These are phyloP conservation scores for Porites rus DNA, from an alignment of 92 coral and sea anemone genomes.

Conservation along the genomic window DNA sequence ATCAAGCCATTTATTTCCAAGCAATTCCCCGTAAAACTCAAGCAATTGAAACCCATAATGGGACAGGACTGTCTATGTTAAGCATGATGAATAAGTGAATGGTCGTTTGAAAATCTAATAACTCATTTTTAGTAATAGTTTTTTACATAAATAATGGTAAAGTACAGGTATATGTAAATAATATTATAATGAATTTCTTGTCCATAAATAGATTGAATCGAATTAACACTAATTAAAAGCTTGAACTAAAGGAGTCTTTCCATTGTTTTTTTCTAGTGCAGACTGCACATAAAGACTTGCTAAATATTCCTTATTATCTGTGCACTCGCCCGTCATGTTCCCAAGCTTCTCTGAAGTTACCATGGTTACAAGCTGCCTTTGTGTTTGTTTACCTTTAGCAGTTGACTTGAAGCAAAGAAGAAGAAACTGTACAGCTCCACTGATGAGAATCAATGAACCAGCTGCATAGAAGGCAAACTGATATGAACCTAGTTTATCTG, in stretches of 20 bases:
- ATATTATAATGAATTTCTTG: not conserved
- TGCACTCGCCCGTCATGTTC: not conserved
- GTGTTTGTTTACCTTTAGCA: not conserved
- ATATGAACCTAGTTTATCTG: slow-evolving; percentile 52
- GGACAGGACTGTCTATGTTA: too few species aligned
- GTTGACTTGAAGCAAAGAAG: slow-evolving; percentile 24
- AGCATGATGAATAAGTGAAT: too few species aligned
- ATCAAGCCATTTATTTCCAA: too few species aligned
- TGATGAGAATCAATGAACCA: slow-evolving; percentile 36
- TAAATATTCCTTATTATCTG: slow-evolving; percentile 13
- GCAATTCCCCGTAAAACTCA: too few species aligned
- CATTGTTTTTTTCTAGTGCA: not conserved
- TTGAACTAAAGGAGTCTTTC: slow-evolving; percentile 10
- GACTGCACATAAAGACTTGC: slow-evolving; percentile 22
- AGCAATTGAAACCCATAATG: too few species aligned
- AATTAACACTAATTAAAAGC: not conserved
- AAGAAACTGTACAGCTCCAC: slow-evolving; percentile 34
- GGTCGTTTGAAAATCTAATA: too few species aligned
- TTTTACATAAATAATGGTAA: too few species aligned
- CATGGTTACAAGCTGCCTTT: not conserved
- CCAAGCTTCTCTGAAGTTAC: not conserved
- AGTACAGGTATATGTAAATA: too few species aligned
- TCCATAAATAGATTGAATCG: not conserved
- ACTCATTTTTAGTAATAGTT: too few species aligned
- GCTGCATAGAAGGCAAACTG: slow-evolving; percentile 46